Evolutionary conservation across 2,113 vertebrate genomes (phyloP).

Genomic region (Nestor notabilis): DNA sequence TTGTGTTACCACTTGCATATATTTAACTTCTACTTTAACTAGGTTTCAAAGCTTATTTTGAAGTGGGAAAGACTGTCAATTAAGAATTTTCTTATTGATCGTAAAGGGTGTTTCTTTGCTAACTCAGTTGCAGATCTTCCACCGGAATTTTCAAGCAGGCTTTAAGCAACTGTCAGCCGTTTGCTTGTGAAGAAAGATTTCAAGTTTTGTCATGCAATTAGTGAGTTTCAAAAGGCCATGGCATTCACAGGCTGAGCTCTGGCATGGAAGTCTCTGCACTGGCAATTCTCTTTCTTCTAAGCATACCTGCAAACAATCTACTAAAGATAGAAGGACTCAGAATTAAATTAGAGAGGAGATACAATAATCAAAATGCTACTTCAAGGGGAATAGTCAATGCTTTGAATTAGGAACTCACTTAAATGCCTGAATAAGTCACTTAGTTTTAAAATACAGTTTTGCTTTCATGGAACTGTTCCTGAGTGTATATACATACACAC

Average conservation of each 20-base stretch:
- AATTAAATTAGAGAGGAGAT: background rate
- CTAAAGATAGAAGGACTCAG: background rate
- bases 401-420: background rate
- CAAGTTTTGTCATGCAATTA: slow-evolving; percentile 9
- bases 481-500: fast-evolving
- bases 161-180: background rate
- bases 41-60: slow-evolving; percentile 21
- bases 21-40: background rate
- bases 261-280: background rate
- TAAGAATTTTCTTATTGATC: background rate
- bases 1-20: background rate
- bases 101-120: background rate
- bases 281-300: background rate
- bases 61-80: background rate
- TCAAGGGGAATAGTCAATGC: background rate
- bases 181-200: background rate
- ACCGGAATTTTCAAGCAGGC: background rate
- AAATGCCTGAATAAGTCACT: background rate
- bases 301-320: background rate
- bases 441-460: background rate
- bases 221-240: slow-evolving; percentile 8
- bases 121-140: background rate
- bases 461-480: background rate
- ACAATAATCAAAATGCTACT: background rate
- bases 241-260: background rate